Percentiles rank a stretch among this genome's conserved stretches.
phyloP scores from a whole-genome alignment of 53 echinoderm and acorn worm species.

The Mesocentrotus franciscanus region DNA sequence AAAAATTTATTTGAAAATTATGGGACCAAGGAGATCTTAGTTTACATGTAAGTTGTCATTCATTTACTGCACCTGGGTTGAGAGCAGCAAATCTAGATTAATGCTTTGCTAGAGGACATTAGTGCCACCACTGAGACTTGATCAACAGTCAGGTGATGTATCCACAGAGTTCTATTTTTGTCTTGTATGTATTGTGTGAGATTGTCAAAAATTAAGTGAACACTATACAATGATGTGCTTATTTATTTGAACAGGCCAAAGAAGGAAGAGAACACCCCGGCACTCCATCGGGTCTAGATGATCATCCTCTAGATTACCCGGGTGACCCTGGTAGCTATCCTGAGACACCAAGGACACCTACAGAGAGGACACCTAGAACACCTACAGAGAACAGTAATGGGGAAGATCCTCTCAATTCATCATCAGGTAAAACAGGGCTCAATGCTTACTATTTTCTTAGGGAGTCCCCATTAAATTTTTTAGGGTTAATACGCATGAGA shows the following conservation, averaged over 20 bases:
- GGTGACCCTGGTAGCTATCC: constrained; percentile 12
- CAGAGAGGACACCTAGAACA: constrained; percentile 56
- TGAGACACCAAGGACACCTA: constrained; percentile 54
- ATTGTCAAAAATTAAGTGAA: too few relatives aligned
- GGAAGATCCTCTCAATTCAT: constrained; percentile 52
- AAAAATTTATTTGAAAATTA: not conserved
- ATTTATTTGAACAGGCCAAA: constrained; percentile 19
- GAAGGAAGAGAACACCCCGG: constrained; percentile 47
- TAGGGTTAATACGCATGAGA: too few relatives aligned
- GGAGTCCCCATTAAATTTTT: too few relatives aligned
- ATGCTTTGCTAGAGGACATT: too few relatives aligned
- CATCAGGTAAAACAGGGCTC: constrained; percentile 45
- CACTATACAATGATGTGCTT: not conserved
- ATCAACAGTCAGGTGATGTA: too few relatives aligned
- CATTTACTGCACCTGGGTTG: too few relatives aligned
- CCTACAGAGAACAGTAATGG: constrained; percentile 61
- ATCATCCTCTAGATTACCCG: constrained; percentile 48
- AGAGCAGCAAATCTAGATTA: not conserved
- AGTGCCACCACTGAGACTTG: too few relatives aligned
- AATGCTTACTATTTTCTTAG: too few relatives aligned
- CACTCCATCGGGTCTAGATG: constrained; percentile 56
- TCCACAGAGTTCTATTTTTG: too few relatives aligned
- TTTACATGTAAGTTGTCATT: not conserved
- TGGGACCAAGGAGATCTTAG: not conserved
- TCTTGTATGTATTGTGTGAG: too few relatives aligned